Conservation (phyloP, 2,888 invertebrate genomes). For the Stegophylla sp. region DNA sequence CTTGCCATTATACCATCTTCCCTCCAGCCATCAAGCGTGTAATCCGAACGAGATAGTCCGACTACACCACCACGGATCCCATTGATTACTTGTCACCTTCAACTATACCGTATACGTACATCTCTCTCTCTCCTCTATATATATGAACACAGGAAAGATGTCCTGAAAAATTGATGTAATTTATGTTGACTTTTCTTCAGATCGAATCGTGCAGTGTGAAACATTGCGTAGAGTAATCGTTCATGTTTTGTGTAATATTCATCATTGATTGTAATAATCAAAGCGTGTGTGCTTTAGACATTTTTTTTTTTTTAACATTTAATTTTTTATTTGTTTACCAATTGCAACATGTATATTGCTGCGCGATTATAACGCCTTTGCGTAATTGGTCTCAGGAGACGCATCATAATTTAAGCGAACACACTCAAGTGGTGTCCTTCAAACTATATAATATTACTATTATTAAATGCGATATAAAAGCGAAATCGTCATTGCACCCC, state of each 20-base stretch:
- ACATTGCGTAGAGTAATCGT: not conserved
- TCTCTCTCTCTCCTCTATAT: not conserved
- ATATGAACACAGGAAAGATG: not conserved
- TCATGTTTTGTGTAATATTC: not conserved
- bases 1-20: slow-evolving; percentile 34
- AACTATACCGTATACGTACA: slow-evolving; percentile 43
- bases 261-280: not conserved
- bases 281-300: not conserved
- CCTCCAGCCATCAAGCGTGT: slow-evolving; percentile 3
- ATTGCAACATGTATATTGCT: slow-evolving; percentile 17
- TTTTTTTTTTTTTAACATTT: not conserved
- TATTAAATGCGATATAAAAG: slow-evolving; percentile 51
- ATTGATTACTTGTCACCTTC: slow-evolving; percentile 59
- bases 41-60: slow-evolving; percentile 47
- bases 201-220: not conserved
- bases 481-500: slow-evolving; percentile 45
- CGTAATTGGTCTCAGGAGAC: slow-evolving; percentile 53
- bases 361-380: slow-evolving; percentile 44
- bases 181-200: slow-evolving; percentile 8
- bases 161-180: slow-evolving; percentile 29
- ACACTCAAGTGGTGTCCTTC: slow-evolving; percentile 7
- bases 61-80: not conserved
- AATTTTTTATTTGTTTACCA: not conserved
- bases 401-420: slow-evolving; percentile 32
- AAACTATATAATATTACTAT: slow-evolving; percentile 10